These are phyloP conservation scores for Lordiphosa mommai DNA, from an alignment of 1,140 invertebrate genomes.

Conservation along the genomic window DNA sequence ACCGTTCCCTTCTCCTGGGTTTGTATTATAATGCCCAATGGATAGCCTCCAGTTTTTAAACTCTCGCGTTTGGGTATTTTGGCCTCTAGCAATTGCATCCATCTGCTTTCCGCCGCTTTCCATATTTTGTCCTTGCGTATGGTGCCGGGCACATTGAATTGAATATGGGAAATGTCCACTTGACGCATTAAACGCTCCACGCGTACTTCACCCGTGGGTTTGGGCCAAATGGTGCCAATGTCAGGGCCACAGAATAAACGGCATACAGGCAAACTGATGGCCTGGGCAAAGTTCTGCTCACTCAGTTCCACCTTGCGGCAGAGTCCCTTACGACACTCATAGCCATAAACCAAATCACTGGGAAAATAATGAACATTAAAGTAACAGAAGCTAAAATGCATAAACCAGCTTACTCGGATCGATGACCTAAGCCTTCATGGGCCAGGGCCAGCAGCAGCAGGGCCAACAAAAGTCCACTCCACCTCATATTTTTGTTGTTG, in stretches of 20 bases:
- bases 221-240: slow-evolving; percentile 86
- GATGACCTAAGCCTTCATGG: slow-evolving; percentile 15
- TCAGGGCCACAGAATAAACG: slow-evolving; percentile 83
- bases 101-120: slow-evolving; percentile 50
- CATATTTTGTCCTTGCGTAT: slow-evolving; percentile 50
- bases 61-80: slow-evolving; percentile 54
- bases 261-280: slow-evolving; percentile 83
- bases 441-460: slow-evolving; percentile 34
- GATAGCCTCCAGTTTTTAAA: slow-evolving; percentile 52
- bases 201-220: slow-evolving; percentile 83
- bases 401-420: slow-evolving; percentile 35
- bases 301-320: slow-evolving; percentile 82
- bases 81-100: slow-evolving; percentile 40
- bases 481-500: slow-evolving; percentile 28
- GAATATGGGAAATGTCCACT: slow-evolving; percentile 80
- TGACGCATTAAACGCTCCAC: slow-evolving; percentile 83
- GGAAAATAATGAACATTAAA: background rate
- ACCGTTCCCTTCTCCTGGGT: slow-evolving; percentile 14
- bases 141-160: slow-evolving; percentile 35
- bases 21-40: slow-evolving; percentile 9
- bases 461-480: slow-evolving; percentile 17
- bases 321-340: slow-evolving; percentile 81
- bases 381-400: slow-evolving; percentile 8
- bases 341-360: slow-evolving; percentile 80
- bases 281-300: slow-evolving; percentile 79